Evolutionary conservation across 2,888 invertebrate genomes (phyloP), one percentile per base, ranked within the genome.

Genomic region (Lepidochitona cinerea): DNA sequence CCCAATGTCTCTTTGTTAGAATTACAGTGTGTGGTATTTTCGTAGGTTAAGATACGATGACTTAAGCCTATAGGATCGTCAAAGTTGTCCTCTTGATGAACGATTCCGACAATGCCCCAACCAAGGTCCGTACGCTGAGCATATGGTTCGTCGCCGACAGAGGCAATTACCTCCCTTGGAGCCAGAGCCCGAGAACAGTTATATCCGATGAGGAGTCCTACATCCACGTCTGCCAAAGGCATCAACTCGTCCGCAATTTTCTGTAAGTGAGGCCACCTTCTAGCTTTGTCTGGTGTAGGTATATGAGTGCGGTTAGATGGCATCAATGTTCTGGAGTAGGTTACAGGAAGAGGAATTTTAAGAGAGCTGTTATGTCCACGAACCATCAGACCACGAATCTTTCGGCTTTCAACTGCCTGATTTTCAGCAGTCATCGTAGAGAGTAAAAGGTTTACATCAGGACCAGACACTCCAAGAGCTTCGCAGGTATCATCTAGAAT

Each of bases 141-240:
- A n/a, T n/a, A n/a, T n/a, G n/a, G n/a, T n/a, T n/a, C n/a, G n/a
- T n/a, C n/a, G n/a, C n/a, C n/a, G n/a, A n/a, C n/a, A n/a, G n/a
- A n/a, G n/a, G n/a, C n/a, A n/a, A n/a, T n/a, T n/a, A n/a, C n/a
- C n/a, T n/a, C n/a, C n/a, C n/a, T n/a, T 54, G 6, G 83, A 6
- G 70, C 37, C 12, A 81, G 54, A 14, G 81, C 83, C 18, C 59
- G 37, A 29, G 79, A 59, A 66, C 81, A 83, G 68, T 80, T 79
- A 41, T 80, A 80, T 0, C 81, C 81, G 9, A 83, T 77, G 29
- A 81, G 37, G 0, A 81, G 65, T 12, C 74, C 80, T 37, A 80
- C 71, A 18, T 79, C 78, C 53, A 74, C 78, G 7, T 78, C 64
- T 29, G 65, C 29, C 32, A 72, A n/a, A 32, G 72, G 70, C 41